Evolutionary conservation across 2,888 invertebrate species (phyloP).

Genomic region (Macrophya alboannulata): DNA sequence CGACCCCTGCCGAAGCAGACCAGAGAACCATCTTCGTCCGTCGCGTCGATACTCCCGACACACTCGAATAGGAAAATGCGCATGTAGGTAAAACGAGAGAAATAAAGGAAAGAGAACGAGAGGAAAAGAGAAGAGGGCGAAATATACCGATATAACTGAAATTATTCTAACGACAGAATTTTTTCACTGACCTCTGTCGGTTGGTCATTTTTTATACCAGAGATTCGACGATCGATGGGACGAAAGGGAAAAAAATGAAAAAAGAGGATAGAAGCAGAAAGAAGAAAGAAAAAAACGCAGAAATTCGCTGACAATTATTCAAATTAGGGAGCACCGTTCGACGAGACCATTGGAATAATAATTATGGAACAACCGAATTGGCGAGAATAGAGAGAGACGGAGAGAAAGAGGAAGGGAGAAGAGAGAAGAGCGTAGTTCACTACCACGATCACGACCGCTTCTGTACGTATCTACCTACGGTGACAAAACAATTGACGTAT

Average conservation of each 20-base stretch:
- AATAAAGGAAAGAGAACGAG: background rate
- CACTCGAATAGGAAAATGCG: background rate
- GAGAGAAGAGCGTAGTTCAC: background rate
- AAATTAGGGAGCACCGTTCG: conserved; percentile 18
- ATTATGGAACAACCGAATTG: conserved; percentile 29
- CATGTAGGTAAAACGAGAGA: background rate
- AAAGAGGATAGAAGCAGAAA: background rate
- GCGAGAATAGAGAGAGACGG: background rate
- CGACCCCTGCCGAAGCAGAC: background rate
- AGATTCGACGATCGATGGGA: background rate
- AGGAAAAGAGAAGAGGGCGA: background rate
- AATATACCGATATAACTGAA: background rate
- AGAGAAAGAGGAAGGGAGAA: no score
- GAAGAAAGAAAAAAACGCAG: background rate
- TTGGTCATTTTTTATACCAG: background rate
- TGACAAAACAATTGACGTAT: conserved; percentile 43
- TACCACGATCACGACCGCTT: background rate
- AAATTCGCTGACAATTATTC: conserved; percentile 29
- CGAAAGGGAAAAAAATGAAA: background rate
- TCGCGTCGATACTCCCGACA: conserved; percentile 3
- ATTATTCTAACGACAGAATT: background rate
- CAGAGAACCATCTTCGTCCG: background rate
- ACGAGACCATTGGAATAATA: conserved; percentile 36
- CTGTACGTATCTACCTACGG: background rate
- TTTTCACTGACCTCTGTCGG: background rate